phyloP scores from a whole-genome alignment of 1,140 invertebrate species.

The Drosophila arizonae region DNA sequence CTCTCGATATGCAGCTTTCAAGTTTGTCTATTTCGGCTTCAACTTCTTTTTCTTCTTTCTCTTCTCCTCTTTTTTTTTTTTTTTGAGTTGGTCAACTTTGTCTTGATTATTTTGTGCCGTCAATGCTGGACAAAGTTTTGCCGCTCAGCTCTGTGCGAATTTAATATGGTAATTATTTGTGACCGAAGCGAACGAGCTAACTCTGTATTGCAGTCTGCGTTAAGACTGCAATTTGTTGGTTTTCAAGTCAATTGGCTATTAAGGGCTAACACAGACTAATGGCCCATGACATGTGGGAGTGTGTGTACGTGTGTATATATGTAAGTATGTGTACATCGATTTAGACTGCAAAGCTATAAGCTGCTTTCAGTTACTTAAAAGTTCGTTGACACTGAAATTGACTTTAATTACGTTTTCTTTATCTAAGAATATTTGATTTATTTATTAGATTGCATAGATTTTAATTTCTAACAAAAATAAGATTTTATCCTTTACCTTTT shows the following conservation, averaged over 20 bases:
- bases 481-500: too few relatives aligned
- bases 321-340: background rate
- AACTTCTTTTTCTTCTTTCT: background rate
- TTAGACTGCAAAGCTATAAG: too few relatives aligned
- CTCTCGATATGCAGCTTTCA: constrained; percentile 61
- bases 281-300: background rate
- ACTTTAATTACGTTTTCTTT: too few relatives aligned
- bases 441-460: too few relatives aligned
- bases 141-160: constrained; percentile 28
- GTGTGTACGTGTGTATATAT: background rate
- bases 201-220: constrained; percentile 12
- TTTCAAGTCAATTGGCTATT: constrained; percentile 15
- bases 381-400: too few relatives aligned
- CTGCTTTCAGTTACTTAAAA: too few relatives aligned
- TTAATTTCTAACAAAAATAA: too few relatives aligned
- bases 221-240: constrained; percentile 28
- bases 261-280: background rate
- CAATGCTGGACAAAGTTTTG: constrained; percentile 54
- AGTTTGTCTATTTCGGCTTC: background rate
- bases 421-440: too few relatives aligned
- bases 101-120: constrained; percentile 51
- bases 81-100: constrained; percentile 57
- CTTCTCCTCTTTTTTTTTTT: background rate
- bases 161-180: constrained; percentile 75
- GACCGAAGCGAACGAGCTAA: background rate